Evolutionary conservation across 1,140 invertebrate species (phyloP), one percentile per base, ranked within the genome.

Genomic region (Coptotermes formosanus): DNA sequence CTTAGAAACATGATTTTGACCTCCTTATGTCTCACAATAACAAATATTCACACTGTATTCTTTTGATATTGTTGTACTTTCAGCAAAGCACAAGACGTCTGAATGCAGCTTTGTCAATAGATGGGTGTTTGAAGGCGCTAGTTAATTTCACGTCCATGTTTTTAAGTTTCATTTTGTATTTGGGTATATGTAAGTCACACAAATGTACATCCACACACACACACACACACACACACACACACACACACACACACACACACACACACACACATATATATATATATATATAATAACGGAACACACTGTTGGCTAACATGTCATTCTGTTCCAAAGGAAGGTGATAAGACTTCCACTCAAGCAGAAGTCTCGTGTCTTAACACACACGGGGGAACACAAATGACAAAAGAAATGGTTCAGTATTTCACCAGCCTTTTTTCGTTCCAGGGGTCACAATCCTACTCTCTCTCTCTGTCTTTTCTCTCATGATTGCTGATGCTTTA

Each of bases 401-500:
- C 44, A 82, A n/a, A 86, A 44, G 30, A 75, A 86, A 82, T 48
- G 69, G 19, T 82, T 85, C 84, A 87, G 82, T 38, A 84, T 87
- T 87, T 87, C 32, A 85, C 85, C 59, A 82, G 81, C 69, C 43
- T 87, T 85, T 87, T 87, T 55, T 85, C 85, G 88, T 91, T 92
- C 86, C 91, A 95, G 94, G 94, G 89, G 95, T 95, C 87, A 95
- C 94, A 89, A 95, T 96, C 89, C 92, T 96, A 85, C 93, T 96
- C 87, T 95, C 95, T 86, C 91, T 96, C 88, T 95, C 94, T 89
- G 94, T 95, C 88, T 95, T 96, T 91, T 95, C 95, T 91, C 92
- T 96, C 88, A 93, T 96, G 90, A 92, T 96, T 88, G 94, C 92
- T 87, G 90, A 94, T 92, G 92, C 93, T 86, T 93, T 95, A 88